Conservation (phyloP, 2,888 invertebrate species). For the Ryuthela nishihirai region DNA sequence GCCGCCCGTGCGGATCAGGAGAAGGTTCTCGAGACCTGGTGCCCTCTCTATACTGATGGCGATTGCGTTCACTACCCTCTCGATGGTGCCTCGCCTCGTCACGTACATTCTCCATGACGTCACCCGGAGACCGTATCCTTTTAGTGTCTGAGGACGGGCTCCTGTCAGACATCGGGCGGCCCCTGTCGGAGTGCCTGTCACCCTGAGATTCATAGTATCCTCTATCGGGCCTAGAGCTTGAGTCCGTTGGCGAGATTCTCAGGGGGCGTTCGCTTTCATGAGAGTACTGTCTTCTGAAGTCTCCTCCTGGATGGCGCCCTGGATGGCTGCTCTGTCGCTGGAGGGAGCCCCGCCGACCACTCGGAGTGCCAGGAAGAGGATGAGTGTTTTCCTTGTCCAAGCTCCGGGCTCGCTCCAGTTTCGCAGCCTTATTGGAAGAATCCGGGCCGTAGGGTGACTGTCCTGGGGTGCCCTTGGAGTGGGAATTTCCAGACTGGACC, state of each 20-base stretch:
- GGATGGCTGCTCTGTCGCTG: slow-evolving; percentile 46
- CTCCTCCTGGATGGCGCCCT: slow-evolving; percentile 35
- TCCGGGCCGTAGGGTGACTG: background rate
- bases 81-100: background rate
- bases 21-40: background rate
- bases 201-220: too few species aligned
- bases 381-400: slow-evolving; percentile 26
- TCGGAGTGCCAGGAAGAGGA: slow-evolving; percentile 13
- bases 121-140: background rate
- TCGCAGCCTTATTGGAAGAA: background rate
- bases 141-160: background rate
- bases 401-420: slow-evolving; percentile 18
- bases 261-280: slow-evolving; percentile 65
- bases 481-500: slow-evolving; percentile 58
- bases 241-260: background rate
- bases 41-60: background rate
- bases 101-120: background rate
- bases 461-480: background rate
- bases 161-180: slow-evolving; percentile 1
- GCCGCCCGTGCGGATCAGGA: slow-evolving; percentile 3
- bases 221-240: background rate
- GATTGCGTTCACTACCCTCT: background rate
- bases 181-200: too few species aligned
- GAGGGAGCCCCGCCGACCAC: background rate
- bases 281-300: slow-evolving; percentile 70